phyloP scores from a whole-genome alignment of 1,140 invertebrate genomes.

The Drosophila kepulauana region DNA sequence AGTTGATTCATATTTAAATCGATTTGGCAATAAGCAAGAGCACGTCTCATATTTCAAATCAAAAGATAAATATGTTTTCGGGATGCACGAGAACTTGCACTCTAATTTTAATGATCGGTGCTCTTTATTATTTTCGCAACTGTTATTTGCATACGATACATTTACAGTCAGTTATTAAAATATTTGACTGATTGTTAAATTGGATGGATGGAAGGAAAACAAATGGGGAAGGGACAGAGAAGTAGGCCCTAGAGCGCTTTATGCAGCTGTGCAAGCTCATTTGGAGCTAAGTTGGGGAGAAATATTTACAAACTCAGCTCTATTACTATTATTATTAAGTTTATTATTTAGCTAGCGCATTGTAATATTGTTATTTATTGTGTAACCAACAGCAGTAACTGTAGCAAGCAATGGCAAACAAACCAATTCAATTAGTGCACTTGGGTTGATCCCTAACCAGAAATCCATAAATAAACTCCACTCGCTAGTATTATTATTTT shows the following conservation, averaged over 20 bases:
- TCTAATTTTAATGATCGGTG: conserved; percentile 14
- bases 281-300: conserved; percentile 40
- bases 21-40: conserved; percentile 3
- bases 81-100: background rate
- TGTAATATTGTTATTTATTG: conserved; percentile 22
- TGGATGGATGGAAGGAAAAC: background rate
- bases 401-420: conserved; percentile 10
- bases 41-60: conserved; percentile 6
- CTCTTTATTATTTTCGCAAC: conserved; percentile 13
- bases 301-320: conserved; percentile 15
- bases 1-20: conserved; percentile 13
- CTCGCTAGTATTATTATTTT: conserved; percentile 1
- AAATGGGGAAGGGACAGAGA: background rate
- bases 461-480: conserved; percentile 43
- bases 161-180: conserved; percentile 13
- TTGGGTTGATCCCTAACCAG: conserved; percentile 36
- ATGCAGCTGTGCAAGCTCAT: conserved; percentile 71
- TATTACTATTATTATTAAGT: conserved; percentile 35
- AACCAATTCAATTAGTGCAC: conserved; percentile 55
- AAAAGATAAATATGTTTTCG: background rate
- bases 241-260: background rate
- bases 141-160: conserved; percentile 21
- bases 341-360: conserved; percentile 18
- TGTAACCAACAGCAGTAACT: conserved; percentile 7
- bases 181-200: background rate